Evolutionary conservation across 1,140 invertebrate species (phyloP), one percentile per base, ranked within the genome.

Genomic region (Drosophila persimilis): DNA sequence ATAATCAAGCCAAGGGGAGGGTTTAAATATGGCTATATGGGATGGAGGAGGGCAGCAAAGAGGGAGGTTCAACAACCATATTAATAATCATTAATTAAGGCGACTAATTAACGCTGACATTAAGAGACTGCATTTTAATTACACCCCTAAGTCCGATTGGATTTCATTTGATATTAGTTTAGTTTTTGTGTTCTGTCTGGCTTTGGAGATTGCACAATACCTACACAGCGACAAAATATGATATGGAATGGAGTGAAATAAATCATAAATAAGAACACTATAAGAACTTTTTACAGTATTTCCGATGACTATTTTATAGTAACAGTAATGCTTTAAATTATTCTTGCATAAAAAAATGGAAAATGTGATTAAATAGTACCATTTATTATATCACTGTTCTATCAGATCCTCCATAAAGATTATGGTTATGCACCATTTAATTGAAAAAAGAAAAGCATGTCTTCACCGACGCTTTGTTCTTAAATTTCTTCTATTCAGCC

Each of bases 71-170:
- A 86, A 86, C 74, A 86, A 77, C 77, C 83, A 89, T 88, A 88
- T 88, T 88, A 89, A 88, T 88, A 88, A 88, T 88, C 83, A 79
- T 88, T 88, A 88, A 88, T 88, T 88, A 88, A 88, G 59, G 65
- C 78, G 75, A 83, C 83, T 88, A 88, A 88, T 88, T 88, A 88
- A 83, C 83, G 78, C 83, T 88, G 83, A 88, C 83, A 88, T 88
- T 89, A 88, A 89, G 66, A 78, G 77, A 66, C 77, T 86, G 81
- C 77, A 81, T 88, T 86, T 86, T 78, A 86, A 86, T 86, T 72
- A 78, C 77, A 52, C 51, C 47, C 48, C 20, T 26, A 5, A 4
- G 24, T 44, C 60, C 54, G 50, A 48, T 55, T 55, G 20, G 47
- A 53, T 44, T 41, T 80, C 62, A 57, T 55, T 55, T 24, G 47